Evolutionary conservation across 2,113 vertebrate genomes (phyloP).

Genomic region (Anolis sagrei): DNA sequence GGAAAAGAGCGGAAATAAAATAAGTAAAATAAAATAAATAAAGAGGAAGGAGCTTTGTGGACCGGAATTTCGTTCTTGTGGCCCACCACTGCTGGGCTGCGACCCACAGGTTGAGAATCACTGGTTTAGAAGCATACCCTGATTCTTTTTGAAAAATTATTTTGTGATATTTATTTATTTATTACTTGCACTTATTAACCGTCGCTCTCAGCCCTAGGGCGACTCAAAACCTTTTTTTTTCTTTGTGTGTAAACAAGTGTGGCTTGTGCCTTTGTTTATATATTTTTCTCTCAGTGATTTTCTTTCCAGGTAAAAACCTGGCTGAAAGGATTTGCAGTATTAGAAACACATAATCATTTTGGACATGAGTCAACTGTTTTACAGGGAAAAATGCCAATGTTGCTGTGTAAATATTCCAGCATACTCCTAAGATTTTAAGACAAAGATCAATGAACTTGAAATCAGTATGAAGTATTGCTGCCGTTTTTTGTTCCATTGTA

Average conservation of each 20-base stretch:
- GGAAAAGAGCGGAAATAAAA: too few relatives aligned
- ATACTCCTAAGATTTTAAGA: not conserved
- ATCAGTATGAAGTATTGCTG: not conserved
- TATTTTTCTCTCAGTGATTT: slow-evolving; percentile 1
- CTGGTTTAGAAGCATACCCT: not conserved
- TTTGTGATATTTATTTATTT: not conserved
- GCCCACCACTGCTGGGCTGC: too few relatives aligned
- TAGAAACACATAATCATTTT: not conserved
- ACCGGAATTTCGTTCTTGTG: too few relatives aligned
- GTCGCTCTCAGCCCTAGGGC: too few relatives aligned
- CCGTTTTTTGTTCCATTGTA: not conserved
- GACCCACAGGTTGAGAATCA: too few relatives aligned
- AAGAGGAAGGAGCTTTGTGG: too few relatives aligned
- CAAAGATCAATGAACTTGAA: not conserved
- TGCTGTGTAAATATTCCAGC: not conserved
- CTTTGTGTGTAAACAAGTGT: not conserved
- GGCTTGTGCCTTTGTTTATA: not conserved
- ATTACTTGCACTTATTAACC: too few relatives aligned
- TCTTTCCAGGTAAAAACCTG: slow-evolving; percentile 2
- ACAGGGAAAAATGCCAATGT: not conserved
- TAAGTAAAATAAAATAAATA: too few relatives aligned
- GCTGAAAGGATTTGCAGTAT: not conserved
- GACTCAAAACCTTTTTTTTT: too few relatives aligned
- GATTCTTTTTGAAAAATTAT: not conserved
- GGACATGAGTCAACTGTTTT: not conserved